These are phyloP conservation scores for Aulostomus chinensis DNA, from an alignment of 2,797 vertebrate species.

Conservation along the genomic window DNA sequence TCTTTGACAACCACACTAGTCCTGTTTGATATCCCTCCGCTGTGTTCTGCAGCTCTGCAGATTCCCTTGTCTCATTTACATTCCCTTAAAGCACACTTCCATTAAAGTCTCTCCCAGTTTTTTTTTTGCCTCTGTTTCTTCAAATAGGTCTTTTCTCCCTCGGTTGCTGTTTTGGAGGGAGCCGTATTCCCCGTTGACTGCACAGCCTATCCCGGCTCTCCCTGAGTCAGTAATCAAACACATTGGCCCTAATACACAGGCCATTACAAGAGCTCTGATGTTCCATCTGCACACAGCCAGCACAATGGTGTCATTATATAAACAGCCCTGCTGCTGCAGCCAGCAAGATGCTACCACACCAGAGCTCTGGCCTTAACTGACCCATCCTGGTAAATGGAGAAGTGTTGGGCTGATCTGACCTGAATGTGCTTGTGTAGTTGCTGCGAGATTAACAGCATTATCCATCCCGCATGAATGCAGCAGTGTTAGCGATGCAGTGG, in stretches of 20 bases:
- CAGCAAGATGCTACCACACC: slow-evolving; percentile 60
- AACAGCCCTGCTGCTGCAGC: slow-evolving; percentile 71
- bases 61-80: slow-evolving; percentile 79
- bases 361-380: slow-evolving; percentile 65
- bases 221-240: slow-evolving; percentile 82
- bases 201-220: slow-evolving; percentile 70
- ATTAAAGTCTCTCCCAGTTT: slow-evolving; percentile 73
- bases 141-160: slow-evolving; percentile 65
- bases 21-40: slow-evolving; percentile 74
- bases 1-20: slow-evolving; percentile 68
- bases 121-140: slow-evolving; percentile 66
- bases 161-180: slow-evolving; percentile 69
- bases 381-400: slow-evolving; percentile 65
- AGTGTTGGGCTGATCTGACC: slow-evolving; percentile 67
- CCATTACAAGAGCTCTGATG: slow-evolving; percentile 82
- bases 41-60: slow-evolving; percentile 75
- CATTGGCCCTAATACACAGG: slow-evolving; percentile 79
- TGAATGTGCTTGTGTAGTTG: slow-evolving; percentile 56
- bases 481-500: slow-evolving; percentile 41
- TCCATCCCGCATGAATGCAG: slow-evolving; percentile 49
- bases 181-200: slow-evolving; percentile 74
- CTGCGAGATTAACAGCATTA: slow-evolving; percentile 54
- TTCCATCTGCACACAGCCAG: slow-evolving; percentile 78
- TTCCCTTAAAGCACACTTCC: slow-evolving; percentile 77
- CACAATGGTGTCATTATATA: slow-evolving; percentile 81